These are phyloP conservation scores for Nanorana parkeri DNA, from an alignment of 2,113 vertebrate genomes.

Conservation along the genomic window DNA sequence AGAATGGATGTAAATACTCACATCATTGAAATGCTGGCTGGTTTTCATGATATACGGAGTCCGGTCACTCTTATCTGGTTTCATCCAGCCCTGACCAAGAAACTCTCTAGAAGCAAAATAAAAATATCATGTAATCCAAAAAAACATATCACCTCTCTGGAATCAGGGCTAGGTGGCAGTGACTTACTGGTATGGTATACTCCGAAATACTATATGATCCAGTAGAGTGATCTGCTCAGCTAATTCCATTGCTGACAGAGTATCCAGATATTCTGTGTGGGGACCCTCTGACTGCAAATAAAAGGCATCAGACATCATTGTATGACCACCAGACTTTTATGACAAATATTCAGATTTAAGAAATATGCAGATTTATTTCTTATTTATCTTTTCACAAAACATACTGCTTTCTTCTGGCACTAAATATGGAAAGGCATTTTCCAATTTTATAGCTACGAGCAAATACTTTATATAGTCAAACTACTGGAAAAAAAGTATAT, in stretches of 20 bases:
- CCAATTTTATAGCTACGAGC: too few relatives aligned
- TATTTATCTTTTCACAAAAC: too few relatives aligned
- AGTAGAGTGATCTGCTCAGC: conserved; percentile 96
- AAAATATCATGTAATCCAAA: neutral
- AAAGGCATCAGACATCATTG: neutral
- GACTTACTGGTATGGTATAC: conserved; percentile 96
- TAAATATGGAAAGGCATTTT: too few relatives aligned
- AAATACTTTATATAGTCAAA: too few relatives aligned
- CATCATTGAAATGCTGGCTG: conserved; percentile 96
- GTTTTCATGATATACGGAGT: conserved; percentile 98
- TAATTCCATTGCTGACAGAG: conserved; percentile 93
- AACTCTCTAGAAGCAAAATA: conserved; percentile 83
- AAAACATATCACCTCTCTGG: neutral
- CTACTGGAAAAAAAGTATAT: neutral
- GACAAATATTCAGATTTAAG: too few relatives aligned
- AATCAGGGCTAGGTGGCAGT: neutral
- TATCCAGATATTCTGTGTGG: conserved; percentile 91
- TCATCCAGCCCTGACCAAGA: conserved; percentile 98
- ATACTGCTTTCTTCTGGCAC: too few relatives aligned
- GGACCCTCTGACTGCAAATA: conserved; percentile 80
- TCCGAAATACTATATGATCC: conserved; percentile 94
- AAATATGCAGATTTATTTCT: too few relatives aligned
- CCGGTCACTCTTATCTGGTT: conserved; percentile 90
- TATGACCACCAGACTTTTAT: too few relatives aligned
- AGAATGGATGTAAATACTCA: conserved; percentile 67